These are phyloP conservation scores for Salticus scenicus DNA, from an alignment of 2,888 invertebrate genomes.

Conservation along the genomic window DNA sequence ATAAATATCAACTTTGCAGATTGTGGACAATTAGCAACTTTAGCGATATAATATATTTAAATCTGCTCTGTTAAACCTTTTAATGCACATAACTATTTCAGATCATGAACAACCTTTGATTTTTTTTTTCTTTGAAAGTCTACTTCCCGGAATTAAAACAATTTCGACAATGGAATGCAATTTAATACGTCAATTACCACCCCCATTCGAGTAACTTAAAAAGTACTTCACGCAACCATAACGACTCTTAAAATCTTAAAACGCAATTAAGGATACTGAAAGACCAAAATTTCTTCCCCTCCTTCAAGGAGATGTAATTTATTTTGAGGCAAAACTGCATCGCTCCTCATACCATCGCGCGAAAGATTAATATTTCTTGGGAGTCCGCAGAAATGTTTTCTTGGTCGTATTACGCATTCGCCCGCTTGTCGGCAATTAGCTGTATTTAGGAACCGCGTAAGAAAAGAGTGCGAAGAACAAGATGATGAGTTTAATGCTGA, in stretches of 20 bases:
- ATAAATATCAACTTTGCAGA: no score
- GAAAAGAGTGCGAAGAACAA: slow-evolving; percentile 3
- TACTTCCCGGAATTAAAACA: no score
- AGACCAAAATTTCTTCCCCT: neutral
- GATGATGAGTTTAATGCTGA: slow-evolving; percentile 15
- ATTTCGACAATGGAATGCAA: no score
- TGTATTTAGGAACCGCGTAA: neutral
- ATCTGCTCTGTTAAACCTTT: no score
- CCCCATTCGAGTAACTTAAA: neutral
- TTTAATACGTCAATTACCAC: no score
- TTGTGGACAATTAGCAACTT: no score
- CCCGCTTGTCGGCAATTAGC: slow-evolving; percentile 17
- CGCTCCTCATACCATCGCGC: neutral
- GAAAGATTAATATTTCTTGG: neutral
- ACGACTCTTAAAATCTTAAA: slow-evolving; percentile 3
- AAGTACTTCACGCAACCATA: neutral
- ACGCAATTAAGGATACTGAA: slow-evolving; percentile 1
- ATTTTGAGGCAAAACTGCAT: neutral
- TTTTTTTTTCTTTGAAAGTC: no score
- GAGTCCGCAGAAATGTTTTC: slow-evolving; percentile 5
- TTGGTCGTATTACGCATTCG: neutral
- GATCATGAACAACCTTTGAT: no score
- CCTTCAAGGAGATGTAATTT: neutral
- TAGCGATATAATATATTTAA: no score
- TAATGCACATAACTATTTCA: no score